A percentile compares a stretch with the other conserved stretches of the same genome.
phyloP scores from a whole-genome alignment of 2,888 invertebrate genomes.

The Phytoseiulus persimilis region DNA sequence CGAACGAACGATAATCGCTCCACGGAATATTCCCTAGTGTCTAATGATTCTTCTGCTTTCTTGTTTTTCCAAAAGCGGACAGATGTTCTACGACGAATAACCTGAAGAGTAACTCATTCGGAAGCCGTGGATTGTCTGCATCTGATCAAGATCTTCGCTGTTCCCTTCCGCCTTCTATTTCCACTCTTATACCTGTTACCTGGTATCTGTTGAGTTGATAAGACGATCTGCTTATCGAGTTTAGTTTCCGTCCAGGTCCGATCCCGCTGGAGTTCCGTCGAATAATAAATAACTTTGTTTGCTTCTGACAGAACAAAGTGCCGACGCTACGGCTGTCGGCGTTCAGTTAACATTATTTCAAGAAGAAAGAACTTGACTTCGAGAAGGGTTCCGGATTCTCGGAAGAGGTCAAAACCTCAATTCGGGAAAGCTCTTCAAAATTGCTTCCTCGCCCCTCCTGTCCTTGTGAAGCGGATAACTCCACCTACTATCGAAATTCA shows the following conservation, averaged over 20 bases:
- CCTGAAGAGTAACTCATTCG: not conserved
- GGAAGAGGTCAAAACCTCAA: not conserved
- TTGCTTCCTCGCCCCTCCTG: no score
- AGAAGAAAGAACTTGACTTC: not conserved
- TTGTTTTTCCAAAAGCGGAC: not conserved
- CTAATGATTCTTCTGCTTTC: not conserved
- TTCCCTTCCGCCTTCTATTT: not conserved
- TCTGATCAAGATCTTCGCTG: not conserved
- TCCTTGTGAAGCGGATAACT: no score
- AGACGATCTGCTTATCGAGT: not conserved
- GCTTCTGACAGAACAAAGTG: not conserved
- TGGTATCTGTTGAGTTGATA: not conserved
- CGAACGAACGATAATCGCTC: not conserved
- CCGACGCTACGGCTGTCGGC: not conserved
- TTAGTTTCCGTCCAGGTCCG: not conserved
- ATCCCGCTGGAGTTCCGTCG: not conserved
- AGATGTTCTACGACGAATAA: not conserved
- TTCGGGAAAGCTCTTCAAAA: no score
- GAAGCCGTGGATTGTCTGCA: not conserved
- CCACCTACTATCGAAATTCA: no score
- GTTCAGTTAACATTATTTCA: not conserved
- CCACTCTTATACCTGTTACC: not conserved
- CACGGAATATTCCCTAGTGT: not conserved
- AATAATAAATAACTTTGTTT: not conserved
- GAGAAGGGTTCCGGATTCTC: not conserved